Base-by-base conservation (phyloP, 92 coral and sea anemone species). In the Blastomussa wellsi region DNA sequence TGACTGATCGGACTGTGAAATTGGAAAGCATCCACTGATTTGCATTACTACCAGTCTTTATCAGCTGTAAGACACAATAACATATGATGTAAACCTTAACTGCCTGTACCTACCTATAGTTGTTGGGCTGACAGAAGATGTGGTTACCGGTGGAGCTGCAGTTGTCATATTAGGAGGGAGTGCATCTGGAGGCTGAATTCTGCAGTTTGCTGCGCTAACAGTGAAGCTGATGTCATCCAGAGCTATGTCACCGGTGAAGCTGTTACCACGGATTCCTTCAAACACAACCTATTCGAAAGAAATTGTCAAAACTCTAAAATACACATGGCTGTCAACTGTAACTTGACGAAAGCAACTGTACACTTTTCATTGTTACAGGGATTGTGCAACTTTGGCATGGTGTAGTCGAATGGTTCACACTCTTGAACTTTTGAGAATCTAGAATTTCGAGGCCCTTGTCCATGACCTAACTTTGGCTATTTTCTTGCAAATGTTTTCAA, bases 191-290 rank as follows among this genome's bases (percentile, higher is more conserved):
- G 98, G 98, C 60, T 55, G 79, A 47, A 91, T 78, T 7, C 92
- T 89, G 51, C 98, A 96, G 59, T 84, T 84, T 35, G 88, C 79
- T 19, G 98, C 86, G 13, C 90, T 98, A 5, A 94, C 93, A 24
- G 93, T 91, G 65, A 94, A 94, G 66, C 90, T 71, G 37, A 96
- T 89, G 81, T 94, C 98, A 80, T 94, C 98, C 16, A 94, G 75
- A 42, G 98, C 95, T 28, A 94, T 92, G 80, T 94, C 98, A 13
- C 98, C 98, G 14, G 88, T 87, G 62, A n/a, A 94, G 66, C 98
- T 90, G 35, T 28, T 73, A 19, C 98, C 98, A 20, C 93, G 90
- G 82, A 94, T 88, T 9, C 95, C 98, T 86, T 94, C 95, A 69
- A 94, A 92, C 70, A 92, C 87, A 55, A 94, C 78, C 98, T 94